Percentiles rank a stretch among this genome's conserved stretches.
phyloP scores from a whole-genome alignment of 2,797 vertebrate species.

The Leptodactylus fallax region DNA sequence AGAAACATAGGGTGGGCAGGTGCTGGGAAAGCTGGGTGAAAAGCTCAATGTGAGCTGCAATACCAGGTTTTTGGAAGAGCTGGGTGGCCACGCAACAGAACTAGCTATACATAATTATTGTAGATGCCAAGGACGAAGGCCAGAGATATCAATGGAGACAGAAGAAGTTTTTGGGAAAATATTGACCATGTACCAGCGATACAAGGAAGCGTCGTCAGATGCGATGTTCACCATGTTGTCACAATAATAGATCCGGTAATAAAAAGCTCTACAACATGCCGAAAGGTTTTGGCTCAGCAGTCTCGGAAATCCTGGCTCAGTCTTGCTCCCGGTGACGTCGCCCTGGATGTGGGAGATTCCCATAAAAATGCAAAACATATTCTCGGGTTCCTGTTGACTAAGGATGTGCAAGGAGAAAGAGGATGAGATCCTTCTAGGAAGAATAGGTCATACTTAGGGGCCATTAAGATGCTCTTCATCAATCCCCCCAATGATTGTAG shows the following conservation, averaged over 20 bases:
- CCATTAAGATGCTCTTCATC: too few relatives aligned
- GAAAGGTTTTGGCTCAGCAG: neutral
- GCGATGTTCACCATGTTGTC: neutral
- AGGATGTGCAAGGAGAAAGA: conserved; percentile 20
- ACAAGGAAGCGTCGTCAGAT: neutral
- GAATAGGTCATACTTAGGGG: neutral
- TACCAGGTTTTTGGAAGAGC: neutral
- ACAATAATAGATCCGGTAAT: neutral
- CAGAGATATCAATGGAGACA: too few relatives aligned
- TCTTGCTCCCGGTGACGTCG: neutral
- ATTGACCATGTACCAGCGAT: too few relatives aligned
- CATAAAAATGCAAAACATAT: neutral
- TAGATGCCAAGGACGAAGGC: too few relatives aligned
- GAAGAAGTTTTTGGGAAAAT: too few relatives aligned
- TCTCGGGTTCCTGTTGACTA: conserved; percentile 27
- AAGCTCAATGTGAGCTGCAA: too few relatives aligned
- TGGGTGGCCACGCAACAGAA: neutral
- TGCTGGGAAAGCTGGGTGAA: neutral
- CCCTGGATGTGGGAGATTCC: neutral
- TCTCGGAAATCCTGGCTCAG: conserved; percentile 29
- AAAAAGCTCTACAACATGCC: neutral
- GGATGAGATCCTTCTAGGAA: neutral
- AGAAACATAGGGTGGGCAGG: neutral
- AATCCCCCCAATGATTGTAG: too few relatives aligned
- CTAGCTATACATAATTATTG: neutral